Evolutionary conservation across 2,888 invertebrate species (phyloP), one percentile per base, ranked within the genome.

Genomic region (Dilophus febrilis): DNA sequence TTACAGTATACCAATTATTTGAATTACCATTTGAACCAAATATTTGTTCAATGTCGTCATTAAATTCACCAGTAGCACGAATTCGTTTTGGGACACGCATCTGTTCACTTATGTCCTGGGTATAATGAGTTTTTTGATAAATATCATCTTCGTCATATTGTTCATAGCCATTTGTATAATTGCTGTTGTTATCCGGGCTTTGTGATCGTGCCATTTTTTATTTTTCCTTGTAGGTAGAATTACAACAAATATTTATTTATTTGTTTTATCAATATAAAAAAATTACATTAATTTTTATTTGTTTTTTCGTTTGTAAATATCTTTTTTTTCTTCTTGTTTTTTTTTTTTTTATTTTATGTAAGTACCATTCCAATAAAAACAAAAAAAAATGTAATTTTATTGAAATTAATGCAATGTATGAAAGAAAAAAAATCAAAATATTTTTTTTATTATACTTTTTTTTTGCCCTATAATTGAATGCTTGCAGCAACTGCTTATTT

Each of bases 61-160:
- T 67, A 48, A 65, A 70, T 52, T 77, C 77, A 12, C 79, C 79
- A 47, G 72, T 76, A 41, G 87, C 80, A 63, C 81, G 71, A 44
- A 83, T 79, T 50, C 75, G 72, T 52, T 80, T 77, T 1, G 84
- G 85, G 12, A 85, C 81, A 49, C 77, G 74, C 86, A 86, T 86
- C 59, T 74, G 76, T 51, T 77, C 74, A 51, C 75, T 81, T 45
- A 86, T 82, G 53, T 83, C 80, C 37, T 78, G 74, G 44, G 80
- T 77, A 54, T 72, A 84, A 52, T 76, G 72, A 5, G 67, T 67
- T 48, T 70, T 70, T 26, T 55, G 56, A 28, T 61, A 55, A 51
- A 64, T 63, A 26, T 78, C 72, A 52, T 85, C 84, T 48, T 74
- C 74, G 22, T 78, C 72, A 52, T 85, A 83, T 48, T 74, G 73